Percentiles rank a stretch among this genome's conserved stretches.
phyloP scores from a whole-genome alignment of 2,888 invertebrate species.

The Volucella inflata region DNA sequence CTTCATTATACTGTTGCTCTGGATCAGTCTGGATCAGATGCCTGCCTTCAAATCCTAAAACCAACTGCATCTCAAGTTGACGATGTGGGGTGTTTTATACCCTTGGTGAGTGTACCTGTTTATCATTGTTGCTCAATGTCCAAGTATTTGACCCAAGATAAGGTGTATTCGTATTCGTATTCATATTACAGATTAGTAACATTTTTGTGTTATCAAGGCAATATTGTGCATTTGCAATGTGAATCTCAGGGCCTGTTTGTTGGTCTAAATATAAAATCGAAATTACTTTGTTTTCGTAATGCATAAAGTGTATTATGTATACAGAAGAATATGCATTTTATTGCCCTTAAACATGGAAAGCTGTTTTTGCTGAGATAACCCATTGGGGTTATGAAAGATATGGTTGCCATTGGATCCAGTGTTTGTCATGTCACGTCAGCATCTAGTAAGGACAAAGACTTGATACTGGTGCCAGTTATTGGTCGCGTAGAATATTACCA shows the following conservation, averaged over 20 bases:
- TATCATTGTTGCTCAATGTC: constrained; percentile 14
- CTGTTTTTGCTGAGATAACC: constrained; percentile 19
- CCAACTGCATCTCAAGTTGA: neutral
- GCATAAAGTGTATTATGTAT: neutral
- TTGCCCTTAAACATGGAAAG: neutral
- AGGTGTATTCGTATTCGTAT: neutral
- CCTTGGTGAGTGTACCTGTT: constrained; percentile 20
- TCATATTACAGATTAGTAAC: constrained; percentile 1
- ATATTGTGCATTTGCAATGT: neutral
- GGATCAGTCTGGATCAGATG: constrained; percentile 64
- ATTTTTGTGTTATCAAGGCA: constrained; percentile 4
- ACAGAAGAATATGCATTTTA: neutral
- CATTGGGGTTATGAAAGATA: neutral
- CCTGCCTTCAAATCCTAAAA: constrained; percentile 11
- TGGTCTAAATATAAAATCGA: constrained; percentile 9
- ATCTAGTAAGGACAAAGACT: too few relatives aligned
- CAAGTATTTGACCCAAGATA: neutral
- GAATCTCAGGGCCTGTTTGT: neutral
- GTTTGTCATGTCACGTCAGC: too few relatives aligned
- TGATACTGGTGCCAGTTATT: too few relatives aligned
- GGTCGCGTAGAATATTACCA: too few relatives aligned
- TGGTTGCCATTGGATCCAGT: neutral
- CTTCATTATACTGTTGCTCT: constrained; percentile 78
- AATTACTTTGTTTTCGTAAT: neutral
- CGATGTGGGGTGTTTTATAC: constrained; percentile 16